phyloP scores from a whole-genome alignment of 1,140 invertebrate genomes.

The Aradophagus sp. region DNA sequence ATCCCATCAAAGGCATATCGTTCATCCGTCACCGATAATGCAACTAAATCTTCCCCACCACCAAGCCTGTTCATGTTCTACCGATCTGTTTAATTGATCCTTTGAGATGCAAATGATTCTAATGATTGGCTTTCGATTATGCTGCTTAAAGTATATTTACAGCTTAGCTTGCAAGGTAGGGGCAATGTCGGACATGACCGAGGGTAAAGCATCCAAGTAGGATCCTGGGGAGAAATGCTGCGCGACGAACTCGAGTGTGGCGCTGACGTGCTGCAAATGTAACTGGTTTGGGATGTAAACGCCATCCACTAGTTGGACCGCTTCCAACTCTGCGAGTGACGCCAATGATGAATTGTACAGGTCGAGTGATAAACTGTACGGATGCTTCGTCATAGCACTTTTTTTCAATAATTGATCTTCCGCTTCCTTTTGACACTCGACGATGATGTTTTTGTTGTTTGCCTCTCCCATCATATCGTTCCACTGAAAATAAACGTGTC shows the following conservation, averaged over 20 bases:
- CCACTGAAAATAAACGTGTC: conserved; percentile 63
- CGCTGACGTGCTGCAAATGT: conserved; percentile 51
- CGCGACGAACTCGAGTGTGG: conserved; percentile 60
- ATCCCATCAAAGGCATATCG: too few relatives aligned
- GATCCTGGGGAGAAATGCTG: conserved; percentile 55
- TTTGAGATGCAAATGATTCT: too few relatives aligned
- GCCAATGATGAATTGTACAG: conserved; percentile 64
- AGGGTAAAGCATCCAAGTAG: conserved; percentile 59
- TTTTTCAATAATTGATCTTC: conserved; percentile 62
- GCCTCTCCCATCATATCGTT: conserved; percentile 50
- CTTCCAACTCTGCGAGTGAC: conserved; percentile 61
- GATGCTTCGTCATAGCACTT: conserved; percentile 60
- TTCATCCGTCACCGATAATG: too few relatives aligned
- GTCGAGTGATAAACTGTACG: conserved; percentile 70
- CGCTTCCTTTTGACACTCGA: conserved; percentile 64
- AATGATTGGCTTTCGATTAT: neutral
- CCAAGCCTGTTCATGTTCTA: too few relatives aligned
- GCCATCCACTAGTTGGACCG: conserved; percentile 44
- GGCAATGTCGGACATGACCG: conserved; percentile 44
- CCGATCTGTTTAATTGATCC: conserved; percentile 10
- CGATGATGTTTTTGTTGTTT: conserved; percentile 60
- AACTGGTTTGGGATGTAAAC: conserved; percentile 59
- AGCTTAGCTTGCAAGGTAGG: conserved; percentile 67
- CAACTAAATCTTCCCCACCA: too few relatives aligned
- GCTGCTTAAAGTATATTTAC: conserved; percentile 55